Percentiles rank a stretch among this genome's conserved stretches.
Conservation (phyloP, 2,797 vertebrate species). For the Lerista edwardsae region DNA sequence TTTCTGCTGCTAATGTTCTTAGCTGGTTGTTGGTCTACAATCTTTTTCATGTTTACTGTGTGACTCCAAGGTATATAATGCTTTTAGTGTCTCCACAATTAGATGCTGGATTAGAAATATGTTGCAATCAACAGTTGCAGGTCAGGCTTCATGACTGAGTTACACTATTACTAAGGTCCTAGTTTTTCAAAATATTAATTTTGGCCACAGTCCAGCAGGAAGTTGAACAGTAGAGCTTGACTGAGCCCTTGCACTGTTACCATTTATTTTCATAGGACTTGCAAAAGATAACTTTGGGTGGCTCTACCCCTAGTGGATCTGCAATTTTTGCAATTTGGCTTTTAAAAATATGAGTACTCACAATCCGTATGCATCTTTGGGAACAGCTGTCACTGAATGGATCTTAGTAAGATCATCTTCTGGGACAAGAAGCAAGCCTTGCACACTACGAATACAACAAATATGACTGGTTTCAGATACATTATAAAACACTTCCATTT, state of each 20-base stretch:
- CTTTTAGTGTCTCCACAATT: neutral
- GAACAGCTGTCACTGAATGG: neutral
- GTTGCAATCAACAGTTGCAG: neutral
- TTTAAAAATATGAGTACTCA: neutral
- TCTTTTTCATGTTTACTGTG: slow-evolving; percentile 21
- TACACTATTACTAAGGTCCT: neutral
- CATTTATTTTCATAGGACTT: neutral
- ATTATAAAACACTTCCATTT: neutral
- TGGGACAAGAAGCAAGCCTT: neutral
- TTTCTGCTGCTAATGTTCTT: neutral
- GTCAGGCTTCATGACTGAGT: neutral
- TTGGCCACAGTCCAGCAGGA: neutral
- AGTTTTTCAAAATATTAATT: neutral
- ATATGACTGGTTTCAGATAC: neutral
- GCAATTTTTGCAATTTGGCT: neutral
- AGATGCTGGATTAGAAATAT: neutral
- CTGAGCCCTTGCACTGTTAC: neutral
- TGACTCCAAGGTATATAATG: neutral
- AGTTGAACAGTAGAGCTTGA: neutral
- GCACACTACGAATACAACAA: neutral
- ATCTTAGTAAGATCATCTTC: neutral
- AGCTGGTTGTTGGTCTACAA: slow-evolving; percentile 20
- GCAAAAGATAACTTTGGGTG: neutral
- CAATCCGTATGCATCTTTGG: neutral
- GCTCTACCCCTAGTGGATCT: neutral